Conservation (phyloP, 2,797 vertebrate species). For the Zonotrichia albicollis region DNA sequence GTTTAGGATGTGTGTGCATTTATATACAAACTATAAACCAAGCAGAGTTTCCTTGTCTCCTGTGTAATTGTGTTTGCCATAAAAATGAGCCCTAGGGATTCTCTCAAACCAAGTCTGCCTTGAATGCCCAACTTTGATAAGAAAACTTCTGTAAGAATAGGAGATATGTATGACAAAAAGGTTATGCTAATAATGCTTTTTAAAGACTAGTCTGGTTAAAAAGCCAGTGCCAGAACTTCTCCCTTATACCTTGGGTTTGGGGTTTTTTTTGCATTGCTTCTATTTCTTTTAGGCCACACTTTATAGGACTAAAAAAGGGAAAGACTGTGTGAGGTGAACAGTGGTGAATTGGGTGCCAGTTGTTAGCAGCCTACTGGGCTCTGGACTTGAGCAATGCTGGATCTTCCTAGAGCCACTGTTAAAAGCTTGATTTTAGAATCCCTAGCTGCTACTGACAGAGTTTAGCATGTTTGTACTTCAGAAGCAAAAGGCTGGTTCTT, state of each 20-base stretch:
- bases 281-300: not conserved
- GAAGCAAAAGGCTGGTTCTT: not conserved
- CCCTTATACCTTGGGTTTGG: not conserved
- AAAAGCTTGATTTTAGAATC: not conserved
- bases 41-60: not conserved
- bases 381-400: not conserved
- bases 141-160: not conserved
- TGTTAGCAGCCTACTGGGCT: not conserved
- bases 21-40: not conserved
- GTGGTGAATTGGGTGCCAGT: not conserved
- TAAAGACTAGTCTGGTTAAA: not conserved
- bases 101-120: not conserved
- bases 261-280: not conserved
- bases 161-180: not conserved
- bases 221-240: not conserved
- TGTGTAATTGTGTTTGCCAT: not conserved
- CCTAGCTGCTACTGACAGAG: not conserved
- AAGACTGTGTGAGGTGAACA: not conserved
- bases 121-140: not conserved
- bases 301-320: not conserved
- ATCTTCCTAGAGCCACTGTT: not conserved
- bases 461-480: not conserved
- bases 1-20: not conserved
- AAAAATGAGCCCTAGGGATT: not conserved
- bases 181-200: not conserved